Evolutionary conservation across 1,140 invertebrate genomes (phyloP), one percentile per base, ranked within the genome.

Genomic region (Asobara japonica): DNA sequence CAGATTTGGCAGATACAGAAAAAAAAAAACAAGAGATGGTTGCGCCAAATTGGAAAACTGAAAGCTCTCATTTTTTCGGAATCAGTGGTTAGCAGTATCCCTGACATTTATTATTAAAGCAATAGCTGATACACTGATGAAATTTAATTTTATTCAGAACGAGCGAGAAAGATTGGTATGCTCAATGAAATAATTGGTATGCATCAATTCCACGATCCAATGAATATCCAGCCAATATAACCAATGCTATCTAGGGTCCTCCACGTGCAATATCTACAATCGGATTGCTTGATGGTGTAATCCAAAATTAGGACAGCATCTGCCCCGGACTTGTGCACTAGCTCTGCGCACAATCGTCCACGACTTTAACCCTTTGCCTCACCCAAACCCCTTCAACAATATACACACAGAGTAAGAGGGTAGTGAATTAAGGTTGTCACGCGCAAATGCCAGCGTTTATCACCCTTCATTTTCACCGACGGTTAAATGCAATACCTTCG

Each of bases 301-400:
- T 79, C 74, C 65, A 61, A 74, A 80, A 77, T 77, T 78, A 79
- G 77, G 78, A 76, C 77, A 74, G 76, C 77, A 80, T 78, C 75
- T 80, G 79, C 31, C 70, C 72, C 73, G 71, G 61, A 72, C 65
- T 71, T 67, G 51, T 30, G 5, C 29, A 29, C 29, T 29, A 4
- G 30, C 29, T 60, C 27, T 27, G 38, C 29, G 61, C 27, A 22
- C 27, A 65, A 62, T 18, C 27, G 16, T 30, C 13, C n/a, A 29
- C 3, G 25, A 31, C 25, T 30, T 62, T 62, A 30, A 3, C n/a
- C 10, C 10, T 30, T 13, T 5, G 11, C 60, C 22, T 4, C 22
- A 72, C 45, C 30, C 1, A 38, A 2, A 8, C 8, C 64, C 71
- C 16, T 61, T 33, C 60, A 25, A 51, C 25, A 18, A 36, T 20